A percentile compares a stretch with the other conserved stretches of the same genome.
phyloP scores from a whole-genome alignment of 1,140 invertebrate genomes.

The Drosophila punjabiensis region DNA sequence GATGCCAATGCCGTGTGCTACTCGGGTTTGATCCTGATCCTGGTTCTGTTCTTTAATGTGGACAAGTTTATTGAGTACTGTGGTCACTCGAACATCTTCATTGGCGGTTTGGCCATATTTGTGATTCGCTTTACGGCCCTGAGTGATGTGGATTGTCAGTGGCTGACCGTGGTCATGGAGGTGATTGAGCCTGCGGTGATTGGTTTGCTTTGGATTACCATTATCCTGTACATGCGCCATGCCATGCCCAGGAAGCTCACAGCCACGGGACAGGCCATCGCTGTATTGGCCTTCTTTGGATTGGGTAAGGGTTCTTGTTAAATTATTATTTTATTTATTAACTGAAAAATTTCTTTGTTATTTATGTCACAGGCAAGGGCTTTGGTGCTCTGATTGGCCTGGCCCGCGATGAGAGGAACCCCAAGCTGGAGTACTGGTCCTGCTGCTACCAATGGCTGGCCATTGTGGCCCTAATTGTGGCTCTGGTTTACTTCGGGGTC shows the following conservation, averaged over 20 bases:
- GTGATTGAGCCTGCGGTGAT: conserved; percentile 92
- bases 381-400: conserved; percentile 88
- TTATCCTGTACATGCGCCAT: conserved; percentile 92
- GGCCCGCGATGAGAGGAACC: conserved; percentile 85
- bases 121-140: conserved; percentile 91
- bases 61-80: conserved; percentile 93
- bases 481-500: conserved; percentile 88
- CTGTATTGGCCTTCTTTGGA: conserved; percentile 93
- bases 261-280: conserved; percentile 92
- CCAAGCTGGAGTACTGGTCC: conserved; percentile 71
- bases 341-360: neutral
- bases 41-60: conserved; percentile 90
- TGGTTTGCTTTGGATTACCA: conserved; percentile 93
- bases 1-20: conserved; percentile 60
- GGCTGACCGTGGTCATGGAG: conserved; percentile 90
- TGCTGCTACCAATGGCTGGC: conserved; percentile 88
- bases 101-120: conserved; percentile 92
- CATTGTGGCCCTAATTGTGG: conserved; percentile 88
- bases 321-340: neutral
- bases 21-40: conserved; percentile 87
- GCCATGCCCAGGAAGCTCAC: conserved; percentile 92
- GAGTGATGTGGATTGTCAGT: conserved; percentile 88
- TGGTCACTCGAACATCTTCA: conserved; percentile 93
- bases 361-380: conserved; percentile 87
- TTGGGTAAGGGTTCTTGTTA: conserved; percentile 86